Conservation (phyloP, 2,888 invertebrate species). For the Creontiades dilutus region DNA sequence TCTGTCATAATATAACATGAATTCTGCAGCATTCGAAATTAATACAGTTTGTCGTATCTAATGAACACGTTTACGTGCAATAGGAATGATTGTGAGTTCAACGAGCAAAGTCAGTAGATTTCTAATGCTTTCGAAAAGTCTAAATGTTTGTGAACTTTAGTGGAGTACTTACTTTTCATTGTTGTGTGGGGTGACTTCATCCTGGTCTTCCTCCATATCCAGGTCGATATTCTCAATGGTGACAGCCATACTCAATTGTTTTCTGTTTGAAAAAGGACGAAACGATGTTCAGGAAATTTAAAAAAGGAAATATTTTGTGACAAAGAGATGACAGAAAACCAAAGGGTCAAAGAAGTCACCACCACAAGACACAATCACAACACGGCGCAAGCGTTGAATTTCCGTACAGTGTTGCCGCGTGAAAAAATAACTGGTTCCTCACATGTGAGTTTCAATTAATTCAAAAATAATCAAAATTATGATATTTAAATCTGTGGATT, state of each 20-base stretch:
- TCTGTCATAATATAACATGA: no score
- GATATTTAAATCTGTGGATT: no score
- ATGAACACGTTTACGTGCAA: no score
- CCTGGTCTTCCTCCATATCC: conserved; percentile 73
- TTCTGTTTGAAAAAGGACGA: neutral
- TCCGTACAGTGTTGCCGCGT: neutral
- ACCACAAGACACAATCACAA: conserved; percentile 35
- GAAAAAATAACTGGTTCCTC: neutral
- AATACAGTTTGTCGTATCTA: no score
- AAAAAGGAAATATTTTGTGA: neutral
- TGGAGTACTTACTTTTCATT: conserved; percentile 68
- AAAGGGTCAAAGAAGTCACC: conserved; percentile 19
- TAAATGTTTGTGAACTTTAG: neutral
- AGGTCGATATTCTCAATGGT: conserved; percentile 75
- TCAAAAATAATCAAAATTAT: no score
- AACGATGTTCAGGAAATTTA: neutral
- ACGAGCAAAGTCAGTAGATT: no score
- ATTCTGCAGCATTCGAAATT: no score
- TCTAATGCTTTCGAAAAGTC: no score
- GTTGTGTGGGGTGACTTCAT: conserved; percentile 68
- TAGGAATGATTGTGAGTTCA: no score
- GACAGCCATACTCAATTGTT: conserved; percentile 72
- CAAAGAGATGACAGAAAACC: conserved; percentile 34
- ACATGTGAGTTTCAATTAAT: no score
- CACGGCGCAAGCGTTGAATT: conserved; percentile 14